A percentile compares a stretch with the other conserved stretches of the same genome.
Evolutionary conservation across 1,140 invertebrate genomes (phyloP).

Genomic region (Ceratitis capitata): DNA sequence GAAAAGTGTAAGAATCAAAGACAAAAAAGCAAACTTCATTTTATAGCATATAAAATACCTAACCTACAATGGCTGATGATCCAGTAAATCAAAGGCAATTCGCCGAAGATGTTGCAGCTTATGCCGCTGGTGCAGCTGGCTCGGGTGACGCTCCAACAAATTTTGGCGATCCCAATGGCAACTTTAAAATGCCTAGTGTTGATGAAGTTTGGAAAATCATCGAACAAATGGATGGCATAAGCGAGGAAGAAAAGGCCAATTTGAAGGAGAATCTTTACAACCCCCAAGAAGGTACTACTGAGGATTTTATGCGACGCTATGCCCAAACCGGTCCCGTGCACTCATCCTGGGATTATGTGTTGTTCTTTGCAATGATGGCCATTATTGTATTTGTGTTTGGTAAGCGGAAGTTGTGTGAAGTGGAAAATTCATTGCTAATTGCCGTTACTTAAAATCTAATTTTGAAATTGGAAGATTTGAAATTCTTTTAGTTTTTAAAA

Average conservation of each 20-base stretch:
- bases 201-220: conserved; percentile 70
- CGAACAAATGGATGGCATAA: conserved; percentile 67
- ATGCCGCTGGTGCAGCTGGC: conserved; percentile 56
- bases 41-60: neutral
- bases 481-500: too few species aligned
- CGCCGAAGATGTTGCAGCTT: conserved; percentile 58
- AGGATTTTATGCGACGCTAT: conserved; percentile 55
- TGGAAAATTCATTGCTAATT: neutral
- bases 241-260: conserved; percentile 68
- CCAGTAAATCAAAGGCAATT: conserved; percentile 59
- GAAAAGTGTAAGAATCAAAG: neutral
- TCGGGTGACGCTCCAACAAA: conserved; percentile 45
- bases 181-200: conserved; percentile 65
- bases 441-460: neutral
- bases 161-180: conserved; percentile 46
- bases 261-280: conserved; percentile 67
- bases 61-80: conserved; percentile 59
- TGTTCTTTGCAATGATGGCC: conserved; percentile 60
- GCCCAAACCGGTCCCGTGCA: conserved; percentile 49
- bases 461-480: too few species aligned
- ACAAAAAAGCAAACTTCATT: neutral
- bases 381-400: conserved; percentile 60
- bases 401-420: conserved; percentile 51
- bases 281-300: conserved; percentile 54
- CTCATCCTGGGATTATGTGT: conserved; percentile 55